Evolutionary conservation across 2,113 vertebrate genomes (phyloP), one percentile per base, ranked within the genome.

Genomic region (Orycteropus afer): DNA sequence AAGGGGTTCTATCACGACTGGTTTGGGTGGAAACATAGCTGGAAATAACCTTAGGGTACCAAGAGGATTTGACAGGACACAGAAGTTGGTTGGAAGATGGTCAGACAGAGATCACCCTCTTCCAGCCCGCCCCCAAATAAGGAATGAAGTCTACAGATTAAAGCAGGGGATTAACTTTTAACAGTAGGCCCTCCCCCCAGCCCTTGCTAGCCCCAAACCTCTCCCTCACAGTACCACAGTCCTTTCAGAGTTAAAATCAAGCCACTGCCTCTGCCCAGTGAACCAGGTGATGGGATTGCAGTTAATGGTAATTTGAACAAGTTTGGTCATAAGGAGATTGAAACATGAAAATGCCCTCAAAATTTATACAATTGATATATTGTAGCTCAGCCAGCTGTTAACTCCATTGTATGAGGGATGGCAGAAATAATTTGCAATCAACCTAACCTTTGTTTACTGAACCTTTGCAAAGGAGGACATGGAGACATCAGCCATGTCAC

Each of bases 291-390:
- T 98, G 96, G 98, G 97, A 98, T 98, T 98, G 98, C 95, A 97
- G 98, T 98, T 98, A 98, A 98, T 98, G 97, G 97, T 96, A 98
- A 98, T 98, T 98, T 98, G 98, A 98, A 98, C 98, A 98, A 97
- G 98, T 98, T 97, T 99, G 98, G 98, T 98, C 98, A 94, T 98
- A 98, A 98, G 97, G 97, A 98, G 98, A 98, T 97, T 98, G 98
- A 98, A 98, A 98, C 98, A 98, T 97, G 98, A 98, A 98, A 98
- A 98, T 98, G 97, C 98, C 97, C 98, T 94, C 77, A 32, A 97
- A 97, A 98, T 98, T 98, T 98, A 97, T 98, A 98, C 98, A 98
- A 98, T 97, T 98, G 98, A 98, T 98, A 97, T 95, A 98, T 98
- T 97, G 97, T 97, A 95, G 98, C 17, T 98, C 98, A 97, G 95